Base-by-base conservation (phyloP, 2,797 vertebrate genomes). In the Paratrypauchen microcephalus region DNA sequence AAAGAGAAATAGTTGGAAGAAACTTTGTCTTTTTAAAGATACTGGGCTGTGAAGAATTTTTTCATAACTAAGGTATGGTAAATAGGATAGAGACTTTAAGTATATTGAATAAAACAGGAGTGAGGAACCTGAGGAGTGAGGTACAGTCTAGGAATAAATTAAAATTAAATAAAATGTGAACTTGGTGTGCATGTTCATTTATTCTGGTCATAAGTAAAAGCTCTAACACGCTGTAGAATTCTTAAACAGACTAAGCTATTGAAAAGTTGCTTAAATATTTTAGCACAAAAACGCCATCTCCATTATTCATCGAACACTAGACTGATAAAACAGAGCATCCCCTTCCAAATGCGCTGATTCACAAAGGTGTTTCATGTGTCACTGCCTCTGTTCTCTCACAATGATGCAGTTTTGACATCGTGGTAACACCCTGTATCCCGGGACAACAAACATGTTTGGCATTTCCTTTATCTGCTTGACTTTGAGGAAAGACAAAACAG, bases 361-460 rank as follows among this genome's bases (percentile, higher is more conserved):
- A 23, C 15, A 68, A 60, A 75, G 85, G 64, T 63, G 71, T 69
- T 79, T 80, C 75, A 79, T 79, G 72, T 81, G 76, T 88, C 59
- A 45, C 63, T 69, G 71, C 81, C 56, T 69, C 56, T 47, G 23
- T 68, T 69, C 19, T 56, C 36, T 16, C 79, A 87, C 79, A 89
- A 83, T 86, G 69, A 63, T 54, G 2, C 76, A 83, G 73, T 68
- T 68, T 63, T 70, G 55, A 73, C 70, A 73, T 75, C 77, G 18
- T 1, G 50, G 59, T 41, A 78, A 74, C 70, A 73, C 66, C 63
- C 75, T 39, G 19, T 15, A 63, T 47, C 70, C 69, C 32, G 66
- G 69, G 79, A 72, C 69, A 39, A 71, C 67, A 74, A 65, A 71
- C 60, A 73, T 71, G 77, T 67, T 48, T 8, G 45, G 66, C 72